Evolutionary conservation across 2,113 vertebrate species (phyloP).

Genomic region (Sapayoa aenigma): DNA sequence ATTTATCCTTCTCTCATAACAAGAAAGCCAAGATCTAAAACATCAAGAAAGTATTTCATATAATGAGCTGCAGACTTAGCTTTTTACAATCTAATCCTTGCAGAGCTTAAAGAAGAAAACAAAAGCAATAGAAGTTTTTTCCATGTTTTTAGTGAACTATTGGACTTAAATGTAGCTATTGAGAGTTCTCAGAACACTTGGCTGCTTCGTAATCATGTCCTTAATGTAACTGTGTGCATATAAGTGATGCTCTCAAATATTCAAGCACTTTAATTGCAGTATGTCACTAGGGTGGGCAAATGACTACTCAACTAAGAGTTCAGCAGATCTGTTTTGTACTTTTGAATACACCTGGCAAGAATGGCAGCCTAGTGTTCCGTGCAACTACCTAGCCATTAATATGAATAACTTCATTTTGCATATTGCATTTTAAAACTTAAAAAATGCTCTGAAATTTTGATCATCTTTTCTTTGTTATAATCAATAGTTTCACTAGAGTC

Average conservation of each 20-base stretch:
- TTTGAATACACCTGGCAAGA: neutral
- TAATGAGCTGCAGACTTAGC: neutral
- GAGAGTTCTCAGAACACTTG: neutral
- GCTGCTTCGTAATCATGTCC: neutral
- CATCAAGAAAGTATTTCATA: neutral
- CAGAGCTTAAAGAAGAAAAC: neutral
- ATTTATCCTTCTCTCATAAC: neutral
- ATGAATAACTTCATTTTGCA: neutral
- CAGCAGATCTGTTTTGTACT: neutral
- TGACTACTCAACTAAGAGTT: neutral
- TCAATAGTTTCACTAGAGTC: neutral
- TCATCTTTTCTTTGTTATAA: neutral
- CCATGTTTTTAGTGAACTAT: neutral
- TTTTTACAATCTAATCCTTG: neutral
- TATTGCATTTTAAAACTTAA: neutral
- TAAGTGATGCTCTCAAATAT: neutral
- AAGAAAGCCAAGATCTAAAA: neutral
- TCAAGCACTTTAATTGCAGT: neutral
- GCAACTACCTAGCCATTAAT: neutral
- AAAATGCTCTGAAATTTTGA: neutral
- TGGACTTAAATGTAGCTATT: neutral
- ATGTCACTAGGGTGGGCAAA: neutral
- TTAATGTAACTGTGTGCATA: neutral
- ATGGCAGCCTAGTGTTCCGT: neutral
- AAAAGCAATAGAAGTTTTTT: neutral